These are phyloP conservation scores for Eurystomus glaucurus DNA, from an alignment of 2,797 vertebrate genomes.

Conservation along the genomic window DNA sequence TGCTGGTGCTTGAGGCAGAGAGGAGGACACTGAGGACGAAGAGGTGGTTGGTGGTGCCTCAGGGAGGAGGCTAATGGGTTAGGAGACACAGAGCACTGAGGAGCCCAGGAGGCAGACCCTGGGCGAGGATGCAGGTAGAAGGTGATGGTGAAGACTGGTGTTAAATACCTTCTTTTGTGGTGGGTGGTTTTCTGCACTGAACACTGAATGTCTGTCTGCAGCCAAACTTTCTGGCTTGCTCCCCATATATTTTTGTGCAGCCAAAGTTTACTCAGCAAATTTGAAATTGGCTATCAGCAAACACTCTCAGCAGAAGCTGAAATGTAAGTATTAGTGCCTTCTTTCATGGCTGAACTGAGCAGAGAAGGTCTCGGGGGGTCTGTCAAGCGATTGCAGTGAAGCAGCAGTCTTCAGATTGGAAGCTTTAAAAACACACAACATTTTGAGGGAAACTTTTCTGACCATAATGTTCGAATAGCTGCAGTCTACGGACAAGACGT, in stretches of 20 bases:
- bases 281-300: background rate
- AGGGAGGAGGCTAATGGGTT: background rate
- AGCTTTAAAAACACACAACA: background rate
- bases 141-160: background rate
- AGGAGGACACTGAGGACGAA: background rate
- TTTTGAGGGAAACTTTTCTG: background rate
- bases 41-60: background rate
- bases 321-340: background rate
- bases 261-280: conserved; percentile 9
- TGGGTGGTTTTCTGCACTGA: background rate
- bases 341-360: background rate
- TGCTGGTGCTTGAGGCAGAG: background rate
- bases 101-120: background rate
- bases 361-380: background rate
- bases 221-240: background rate
- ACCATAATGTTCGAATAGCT: background rate
- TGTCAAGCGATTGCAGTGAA: background rate
- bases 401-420: background rate
- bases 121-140: background rate
- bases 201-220: background rate
- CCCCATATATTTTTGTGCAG: background rate
- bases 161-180: background rate
- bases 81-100: background rate
- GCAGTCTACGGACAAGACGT: background rate
- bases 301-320: background rate